A percentile compares a stretch with the other conserved stretches of the same genome.
phyloP scores from a whole-genome alignment of 2,113 vertebrate species.

The Tonatia bakeri region DNA sequence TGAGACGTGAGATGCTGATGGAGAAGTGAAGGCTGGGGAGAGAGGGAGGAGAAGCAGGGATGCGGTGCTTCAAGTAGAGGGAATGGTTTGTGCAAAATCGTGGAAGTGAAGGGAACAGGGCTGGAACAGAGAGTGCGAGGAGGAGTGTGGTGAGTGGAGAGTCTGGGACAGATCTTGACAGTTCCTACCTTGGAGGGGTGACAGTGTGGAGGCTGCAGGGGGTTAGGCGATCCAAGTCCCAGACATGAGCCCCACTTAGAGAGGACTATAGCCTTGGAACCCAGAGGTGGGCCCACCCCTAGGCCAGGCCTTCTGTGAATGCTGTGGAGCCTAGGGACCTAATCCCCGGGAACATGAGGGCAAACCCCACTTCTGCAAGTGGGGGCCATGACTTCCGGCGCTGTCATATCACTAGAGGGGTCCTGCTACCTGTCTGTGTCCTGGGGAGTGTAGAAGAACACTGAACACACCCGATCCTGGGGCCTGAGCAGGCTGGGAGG shows the following conservation, averaged over 20 bases:
- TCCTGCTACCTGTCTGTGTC: background rate
- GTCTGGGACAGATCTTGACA: accelerated
- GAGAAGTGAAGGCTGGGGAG: background rate
- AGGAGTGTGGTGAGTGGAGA: background rate
- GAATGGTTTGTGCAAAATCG: accelerated
- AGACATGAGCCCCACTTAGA: background rate
- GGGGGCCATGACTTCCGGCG: accelerated
- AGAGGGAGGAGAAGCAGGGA: no score
- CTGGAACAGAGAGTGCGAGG: background rate
- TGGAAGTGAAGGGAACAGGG: background rate
- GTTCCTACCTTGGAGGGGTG: background rate
- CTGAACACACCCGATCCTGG: background rate
- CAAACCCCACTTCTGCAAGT: background rate
- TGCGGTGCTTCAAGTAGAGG: accelerated
- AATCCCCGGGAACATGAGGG: background rate
- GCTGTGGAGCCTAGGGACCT: background rate
- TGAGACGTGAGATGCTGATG: background rate
- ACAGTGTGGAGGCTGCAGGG: background rate
- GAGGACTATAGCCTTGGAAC: background rate
- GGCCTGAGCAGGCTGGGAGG: background rate
- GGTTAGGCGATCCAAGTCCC: background rate
- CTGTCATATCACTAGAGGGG: background rate
- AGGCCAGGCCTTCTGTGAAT: background rate
- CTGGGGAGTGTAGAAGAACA: background rate
- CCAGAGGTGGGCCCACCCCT: background rate